Conservation (phyloP, 1,140 invertebrate genomes). For the Rhyzopertha dominica region DNA sequence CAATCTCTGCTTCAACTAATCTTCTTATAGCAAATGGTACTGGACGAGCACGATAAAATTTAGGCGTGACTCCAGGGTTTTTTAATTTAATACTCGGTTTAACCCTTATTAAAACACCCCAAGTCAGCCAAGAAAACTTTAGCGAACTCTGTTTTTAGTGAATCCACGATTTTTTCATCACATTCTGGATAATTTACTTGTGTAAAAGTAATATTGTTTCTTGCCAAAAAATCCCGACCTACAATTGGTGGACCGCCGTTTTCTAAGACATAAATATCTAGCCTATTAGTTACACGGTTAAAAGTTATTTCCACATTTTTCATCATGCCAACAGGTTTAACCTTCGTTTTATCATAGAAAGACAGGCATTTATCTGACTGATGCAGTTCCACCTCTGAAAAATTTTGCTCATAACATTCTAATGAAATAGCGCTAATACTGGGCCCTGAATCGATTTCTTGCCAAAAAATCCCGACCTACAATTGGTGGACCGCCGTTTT, state of each 20-base stretch:
- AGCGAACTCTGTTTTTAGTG: background rate
- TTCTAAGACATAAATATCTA: constrained; percentile 12
- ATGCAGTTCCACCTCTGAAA: no score
- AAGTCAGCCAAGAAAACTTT: constrained; percentile 3
- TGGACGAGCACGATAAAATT: constrained; percentile 8
- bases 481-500: constrained; percentile 11
- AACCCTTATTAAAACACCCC: constrained; percentile 11
- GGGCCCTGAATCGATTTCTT: no score
- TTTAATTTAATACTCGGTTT: constrained; percentile 11
- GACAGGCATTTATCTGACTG: no score
- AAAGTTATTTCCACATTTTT: no score
- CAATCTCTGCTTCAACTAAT: constrained; percentile 5
- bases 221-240: constrained; percentile 10
- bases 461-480: constrained; percentile 9
- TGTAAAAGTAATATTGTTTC: constrained; percentile 13
- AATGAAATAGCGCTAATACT: no score
- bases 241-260: constrained; percentile 8
- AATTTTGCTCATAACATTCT: no score
- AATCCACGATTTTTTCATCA: background rate
- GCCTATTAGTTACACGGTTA: no score
- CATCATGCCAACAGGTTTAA: no score
- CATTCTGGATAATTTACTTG: constrained; percentile 4
- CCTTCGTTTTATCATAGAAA: no score
- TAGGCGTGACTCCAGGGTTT: background rate
- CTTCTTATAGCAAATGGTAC: constrained; percentile 5